Percentiles rank a stretch among this genome's conserved stretches.
phyloP scores from a whole-genome alignment of 2,797 vertebrate genomes.

The Oryzias sinensis region DNA sequence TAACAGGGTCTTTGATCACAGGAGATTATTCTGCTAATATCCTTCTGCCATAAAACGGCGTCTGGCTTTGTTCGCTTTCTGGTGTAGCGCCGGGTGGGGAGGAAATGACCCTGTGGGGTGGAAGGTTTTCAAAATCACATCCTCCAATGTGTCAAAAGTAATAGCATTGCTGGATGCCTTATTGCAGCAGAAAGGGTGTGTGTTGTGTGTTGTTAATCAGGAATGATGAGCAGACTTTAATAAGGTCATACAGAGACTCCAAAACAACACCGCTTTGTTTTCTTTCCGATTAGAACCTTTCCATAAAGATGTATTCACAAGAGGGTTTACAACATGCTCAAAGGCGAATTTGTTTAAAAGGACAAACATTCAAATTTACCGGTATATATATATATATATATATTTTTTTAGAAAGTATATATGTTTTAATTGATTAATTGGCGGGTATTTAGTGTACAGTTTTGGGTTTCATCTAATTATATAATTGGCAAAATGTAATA shows the following conservation, averaged over 20 bases:
- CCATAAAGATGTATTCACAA: constrained; percentile 17
- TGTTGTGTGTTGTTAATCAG: constrained; percentile 65
- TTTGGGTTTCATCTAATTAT: too few species aligned
- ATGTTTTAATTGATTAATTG: too few species aligned
- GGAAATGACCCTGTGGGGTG: constrained; percentile 42
- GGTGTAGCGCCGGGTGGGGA: constrained; percentile 35
- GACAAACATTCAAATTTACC: too few species aligned
- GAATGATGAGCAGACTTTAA: constrained; percentile 60
- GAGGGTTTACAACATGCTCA: neutral
- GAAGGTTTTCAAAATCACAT: constrained; percentile 49
- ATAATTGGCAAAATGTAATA: too few species aligned
- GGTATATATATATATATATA: too few species aligned
- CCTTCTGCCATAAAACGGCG: constrained; percentile 43
- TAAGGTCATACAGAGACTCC: constrained; percentile 37
- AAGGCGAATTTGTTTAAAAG: neutral
- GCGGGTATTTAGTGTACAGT: too few species aligned
- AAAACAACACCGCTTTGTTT: constrained; percentile 19
- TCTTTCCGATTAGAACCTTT: constrained; percentile 27
- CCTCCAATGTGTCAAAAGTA: constrained; percentile 73
- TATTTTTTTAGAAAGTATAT: too few species aligned
- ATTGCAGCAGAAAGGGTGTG: constrained; percentile 61
- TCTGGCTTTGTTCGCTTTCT: constrained; percentile 39
- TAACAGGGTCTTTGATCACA: constrained; percentile 54
- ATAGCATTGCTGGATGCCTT: too few species aligned
- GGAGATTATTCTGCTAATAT: too few species aligned